phyloP scores from a whole-genome alignment of 2,797 vertebrate species.

The Enteromius afrohamiltoni region DNA sequence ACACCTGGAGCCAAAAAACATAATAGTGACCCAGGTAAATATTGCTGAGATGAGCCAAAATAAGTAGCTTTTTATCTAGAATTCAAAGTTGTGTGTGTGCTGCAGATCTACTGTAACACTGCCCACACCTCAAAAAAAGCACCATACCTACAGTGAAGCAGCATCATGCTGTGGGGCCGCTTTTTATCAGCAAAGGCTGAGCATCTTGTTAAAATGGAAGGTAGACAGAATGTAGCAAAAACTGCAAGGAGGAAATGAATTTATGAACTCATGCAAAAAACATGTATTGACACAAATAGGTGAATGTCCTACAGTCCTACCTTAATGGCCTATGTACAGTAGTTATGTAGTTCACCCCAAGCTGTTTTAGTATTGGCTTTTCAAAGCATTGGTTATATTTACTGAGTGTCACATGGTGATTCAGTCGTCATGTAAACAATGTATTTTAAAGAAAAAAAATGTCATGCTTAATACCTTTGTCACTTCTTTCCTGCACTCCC shows the following conservation, averaged over 20 bases:
- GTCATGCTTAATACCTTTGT: neutral
- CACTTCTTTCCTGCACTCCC: neutral
- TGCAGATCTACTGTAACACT: neutral
- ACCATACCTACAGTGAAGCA: neutral
- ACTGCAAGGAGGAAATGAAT: neutral
- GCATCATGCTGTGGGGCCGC: conserved; percentile 9
- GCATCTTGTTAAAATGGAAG: conserved; percentile 31
- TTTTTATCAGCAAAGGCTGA: conserved; percentile 18
- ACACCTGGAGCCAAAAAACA: neutral
- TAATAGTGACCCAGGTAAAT: conserved; percentile 4
- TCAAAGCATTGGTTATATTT: conserved; percentile 2
- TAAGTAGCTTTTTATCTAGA: conserved; percentile 3
- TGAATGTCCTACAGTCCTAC: conserved; percentile 1
- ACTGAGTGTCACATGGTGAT: neutral
- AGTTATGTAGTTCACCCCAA: neutral
- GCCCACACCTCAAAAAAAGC: conserved; percentile 12
- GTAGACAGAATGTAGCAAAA: conserved; percentile 6
- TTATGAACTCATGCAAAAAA: neutral
- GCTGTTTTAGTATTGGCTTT: neutral
- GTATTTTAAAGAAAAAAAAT: neutral
- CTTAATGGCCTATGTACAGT: conserved; percentile 11
- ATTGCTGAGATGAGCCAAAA: conserved; percentile 4
- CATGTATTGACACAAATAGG: neutral
- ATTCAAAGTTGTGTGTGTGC: conserved; percentile 17
- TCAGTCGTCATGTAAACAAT: neutral